Conservation (phyloP, 2,113 vertebrate genomes). For the Protobothrops flavoviridis region DNA sequence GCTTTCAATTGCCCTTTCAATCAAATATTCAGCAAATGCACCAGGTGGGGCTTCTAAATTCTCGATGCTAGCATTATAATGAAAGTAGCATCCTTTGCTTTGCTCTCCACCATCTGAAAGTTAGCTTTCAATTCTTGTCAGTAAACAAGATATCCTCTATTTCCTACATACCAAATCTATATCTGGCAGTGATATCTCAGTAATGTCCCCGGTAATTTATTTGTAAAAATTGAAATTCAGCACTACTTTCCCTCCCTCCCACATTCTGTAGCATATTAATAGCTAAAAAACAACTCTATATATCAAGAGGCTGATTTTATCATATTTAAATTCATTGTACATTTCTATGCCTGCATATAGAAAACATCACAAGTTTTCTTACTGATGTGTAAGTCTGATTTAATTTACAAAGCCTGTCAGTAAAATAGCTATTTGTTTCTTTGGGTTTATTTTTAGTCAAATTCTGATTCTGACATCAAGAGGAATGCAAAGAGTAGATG, state of each 20-base stretch:
- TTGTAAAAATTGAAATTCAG: slow-evolving; percentile 8
- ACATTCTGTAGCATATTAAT: slow-evolving; percentile 16
- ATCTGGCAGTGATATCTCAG: slow-evolving; percentile 23
- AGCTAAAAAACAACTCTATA: neutral
- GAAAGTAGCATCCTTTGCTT: neutral
- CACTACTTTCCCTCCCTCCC: neutral
- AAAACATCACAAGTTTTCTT: slow-evolving; percentile 5
- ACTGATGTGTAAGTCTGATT: neutral
- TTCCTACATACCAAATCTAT: neutral
- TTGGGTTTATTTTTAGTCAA: neutral
- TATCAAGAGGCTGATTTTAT: neutral
- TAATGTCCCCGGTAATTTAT: neutral
- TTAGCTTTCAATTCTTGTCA: slow-evolving; percentile 31
- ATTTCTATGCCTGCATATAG: neutral
- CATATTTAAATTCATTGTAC: neutral
- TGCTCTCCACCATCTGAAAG: neutral
- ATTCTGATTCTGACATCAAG: neutral
- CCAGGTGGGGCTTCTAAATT: neutral
- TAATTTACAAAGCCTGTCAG: neutral
- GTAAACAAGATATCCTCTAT: slow-evolving; percentile 34
- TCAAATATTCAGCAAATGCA: neutral
- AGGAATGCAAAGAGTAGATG: neutral
- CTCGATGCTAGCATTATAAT: neutral
- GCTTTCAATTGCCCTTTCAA: neutral
- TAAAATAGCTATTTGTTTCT: neutral